Evolutionary conservation across 2,113 vertebrate genomes (phyloP).

Genomic region (Hyaena hyaena): DNA sequence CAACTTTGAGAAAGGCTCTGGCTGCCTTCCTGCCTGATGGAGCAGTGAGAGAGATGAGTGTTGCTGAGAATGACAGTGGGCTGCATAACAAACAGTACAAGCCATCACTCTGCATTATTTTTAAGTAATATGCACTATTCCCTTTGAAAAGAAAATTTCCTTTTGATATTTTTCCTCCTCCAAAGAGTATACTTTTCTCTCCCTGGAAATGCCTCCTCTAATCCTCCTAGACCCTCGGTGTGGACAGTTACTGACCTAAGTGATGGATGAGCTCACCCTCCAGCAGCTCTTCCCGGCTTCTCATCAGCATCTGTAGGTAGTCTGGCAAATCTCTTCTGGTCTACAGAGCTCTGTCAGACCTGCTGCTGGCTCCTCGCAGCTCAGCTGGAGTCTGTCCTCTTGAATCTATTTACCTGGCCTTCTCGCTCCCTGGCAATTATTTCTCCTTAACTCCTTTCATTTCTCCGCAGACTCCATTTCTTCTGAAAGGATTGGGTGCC

Average conservation of each 20-base stretch:
- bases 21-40: slow-evolving; percentile 41
- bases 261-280: not conserved
- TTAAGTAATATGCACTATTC: not conserved
- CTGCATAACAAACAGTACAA: slow-evolving; percentile 49
- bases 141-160: not conserved
- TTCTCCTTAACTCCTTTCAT: not conserved
- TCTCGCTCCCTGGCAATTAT: not conserved
- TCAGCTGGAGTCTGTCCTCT: not conserved
- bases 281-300: not conserved
- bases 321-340: not conserved
- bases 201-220: rapidly evolving
- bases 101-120: not conserved
- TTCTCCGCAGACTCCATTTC: not conserved
- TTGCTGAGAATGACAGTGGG: slow-evolving; percentile 27
- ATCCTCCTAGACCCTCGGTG: rapidly evolving
- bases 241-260: not conserved
- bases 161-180: slow-evolving; percentile 13
- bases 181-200: not conserved
- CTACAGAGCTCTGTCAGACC: not conserved
- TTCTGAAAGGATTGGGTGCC: not conserved
- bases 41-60: slow-evolving; percentile 35
- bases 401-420: not conserved
- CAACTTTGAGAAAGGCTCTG: slow-evolving; percentile 5
- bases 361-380: not conserved
- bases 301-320: not conserved